These are phyloP conservation scores for Cheilosia pagana DNA, from an alignment of 2,888 invertebrate species.

Conservation along the genomic window DNA sequence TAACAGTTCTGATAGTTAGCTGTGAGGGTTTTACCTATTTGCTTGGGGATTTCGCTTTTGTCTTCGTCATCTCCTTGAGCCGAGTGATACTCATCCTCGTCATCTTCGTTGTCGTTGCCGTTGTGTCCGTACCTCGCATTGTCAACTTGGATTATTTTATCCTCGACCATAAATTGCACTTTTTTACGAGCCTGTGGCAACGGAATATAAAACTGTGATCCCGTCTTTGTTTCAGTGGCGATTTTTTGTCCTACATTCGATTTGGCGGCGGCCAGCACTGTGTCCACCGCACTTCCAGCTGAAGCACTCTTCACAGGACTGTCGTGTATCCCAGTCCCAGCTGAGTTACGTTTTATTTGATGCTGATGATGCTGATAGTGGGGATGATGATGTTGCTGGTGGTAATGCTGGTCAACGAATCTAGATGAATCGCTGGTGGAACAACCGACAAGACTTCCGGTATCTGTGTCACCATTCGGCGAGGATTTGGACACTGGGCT, in stretches of 20 bases:
- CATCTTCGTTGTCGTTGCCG: conserved; percentile 34
- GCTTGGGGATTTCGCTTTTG: conserved; percentile 64
- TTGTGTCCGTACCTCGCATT: conserved; percentile 68
- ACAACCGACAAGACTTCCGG: conserved; percentile 77
- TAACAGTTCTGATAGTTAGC: conserved; percentile 59
- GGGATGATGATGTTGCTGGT: conserved; percentile 43
- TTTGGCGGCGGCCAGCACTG: conserved; percentile 59
- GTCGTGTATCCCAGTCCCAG: conserved; percentile 58
- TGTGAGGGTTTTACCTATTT: conserved; percentile 60
- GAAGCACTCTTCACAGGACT: conserved; percentile 43
- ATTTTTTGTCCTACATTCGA: conserved; percentile 64
- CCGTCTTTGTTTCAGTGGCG: conserved; percentile 75
- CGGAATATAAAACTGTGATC: conserved; percentile 87
- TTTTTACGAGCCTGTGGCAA: conserved; percentile 87
- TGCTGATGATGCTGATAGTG: conserved; percentile 59
- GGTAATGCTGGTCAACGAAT: conserved; percentile 39
- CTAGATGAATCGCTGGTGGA: conserved; percentile 52
- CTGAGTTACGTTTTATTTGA: conserved; percentile 73
- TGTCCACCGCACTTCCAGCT: conserved; percentile 46
- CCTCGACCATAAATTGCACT: conserved; percentile 89
- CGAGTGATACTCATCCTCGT: conserved; percentile 41
- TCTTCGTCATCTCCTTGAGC: conserved; percentile 50
- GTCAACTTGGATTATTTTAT: conserved; percentile 82
- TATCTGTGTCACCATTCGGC: conserved; percentile 80
- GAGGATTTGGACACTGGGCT: conserved; percentile 78